These are phyloP conservation scores for Leptodactylus fallax DNA, from an alignment of 2,797 vertebrate genomes.

Conservation along the genomic window DNA sequence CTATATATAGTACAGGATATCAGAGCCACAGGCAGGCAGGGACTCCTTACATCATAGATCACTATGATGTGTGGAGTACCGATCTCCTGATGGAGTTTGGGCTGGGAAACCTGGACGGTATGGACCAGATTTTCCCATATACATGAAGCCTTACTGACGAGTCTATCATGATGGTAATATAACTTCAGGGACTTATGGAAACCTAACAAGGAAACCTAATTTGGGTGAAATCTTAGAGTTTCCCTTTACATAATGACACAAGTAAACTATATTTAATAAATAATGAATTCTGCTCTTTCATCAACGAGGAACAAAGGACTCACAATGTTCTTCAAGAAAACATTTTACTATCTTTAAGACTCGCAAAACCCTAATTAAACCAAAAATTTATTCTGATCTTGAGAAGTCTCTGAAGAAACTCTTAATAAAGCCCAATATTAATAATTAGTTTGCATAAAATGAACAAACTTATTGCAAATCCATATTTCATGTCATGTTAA, in stretches of 20 bases:
- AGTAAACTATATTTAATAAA: background rate
- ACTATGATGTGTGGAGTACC: too few relatives aligned
- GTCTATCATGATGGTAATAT: background rate
- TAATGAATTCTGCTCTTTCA: background rate
- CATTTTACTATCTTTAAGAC: background rate
- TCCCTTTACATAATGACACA: too few relatives aligned
- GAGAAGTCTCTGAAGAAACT: background rate
- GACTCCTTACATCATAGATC: too few relatives aligned
- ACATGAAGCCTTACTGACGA: too few relatives aligned
- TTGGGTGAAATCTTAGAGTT: background rate
- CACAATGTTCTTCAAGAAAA: background rate
- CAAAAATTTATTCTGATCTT: conserved; percentile 4
- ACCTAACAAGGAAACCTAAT: background rate
- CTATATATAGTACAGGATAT: too few relatives aligned
- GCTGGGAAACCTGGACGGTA: too few relatives aligned
- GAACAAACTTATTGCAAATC: conserved; percentile 51
- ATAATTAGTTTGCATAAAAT: conserved; percentile 33
- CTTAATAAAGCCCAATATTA: conserved; percentile 25
- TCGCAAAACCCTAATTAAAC: background rate
- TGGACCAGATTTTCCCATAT: too few relatives aligned
- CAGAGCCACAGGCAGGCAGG: too few relatives aligned
- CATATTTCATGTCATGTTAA: conserved; percentile 53
- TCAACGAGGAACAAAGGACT: background rate
- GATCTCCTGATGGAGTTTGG: too few relatives aligned
- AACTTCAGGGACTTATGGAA: background rate